phyloP scores from a whole-genome alignment of 2,888 invertebrate genomes.

The Crocallis elinguaria region DNA sequence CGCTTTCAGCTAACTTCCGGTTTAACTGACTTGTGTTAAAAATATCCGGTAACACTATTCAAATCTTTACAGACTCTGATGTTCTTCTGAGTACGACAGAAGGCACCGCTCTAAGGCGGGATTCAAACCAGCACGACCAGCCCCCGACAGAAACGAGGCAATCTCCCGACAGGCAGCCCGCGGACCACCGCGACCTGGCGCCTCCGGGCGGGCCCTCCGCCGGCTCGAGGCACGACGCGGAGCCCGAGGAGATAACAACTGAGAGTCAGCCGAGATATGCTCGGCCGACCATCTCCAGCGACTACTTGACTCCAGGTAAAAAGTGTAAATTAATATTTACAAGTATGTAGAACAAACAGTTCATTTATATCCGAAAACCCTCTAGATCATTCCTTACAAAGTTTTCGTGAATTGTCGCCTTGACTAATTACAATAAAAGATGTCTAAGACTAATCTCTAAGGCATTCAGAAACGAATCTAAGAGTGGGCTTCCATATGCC shows the following conservation, averaged over 20 bases:
- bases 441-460: too few relatives aligned
- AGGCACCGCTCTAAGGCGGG: neutral
- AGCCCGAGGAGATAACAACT: neutral
- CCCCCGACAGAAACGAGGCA: too few relatives aligned
- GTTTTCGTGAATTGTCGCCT: too few relatives aligned
- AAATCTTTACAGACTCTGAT: slow-evolving; percentile 59
- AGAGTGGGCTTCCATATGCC: too few relatives aligned
- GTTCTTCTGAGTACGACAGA: slow-evolving; percentile 55
- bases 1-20: too few relatives aligned
- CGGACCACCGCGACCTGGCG: neutral
- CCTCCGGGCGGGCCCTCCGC: neutral
- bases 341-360: neutral
- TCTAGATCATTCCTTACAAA: too few relatives aligned
- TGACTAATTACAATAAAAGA: too few relatives aligned
- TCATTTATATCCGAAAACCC: too few relatives aligned
- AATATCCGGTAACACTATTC: too few relatives aligned
- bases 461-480: too few relatives aligned
- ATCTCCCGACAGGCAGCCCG: neutral
- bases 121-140: neutral
- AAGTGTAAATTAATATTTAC: neutral
- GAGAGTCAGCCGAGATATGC: neutral
- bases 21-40: too few relatives aligned
- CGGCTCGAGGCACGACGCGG: slow-evolving; percentile 12
- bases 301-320: slow-evolving; percentile 25
- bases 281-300: slow-evolving; percentile 14